Conservation (phyloP, 2,113 vertebrate genomes). For the Odobenus rosmarus region DNA sequence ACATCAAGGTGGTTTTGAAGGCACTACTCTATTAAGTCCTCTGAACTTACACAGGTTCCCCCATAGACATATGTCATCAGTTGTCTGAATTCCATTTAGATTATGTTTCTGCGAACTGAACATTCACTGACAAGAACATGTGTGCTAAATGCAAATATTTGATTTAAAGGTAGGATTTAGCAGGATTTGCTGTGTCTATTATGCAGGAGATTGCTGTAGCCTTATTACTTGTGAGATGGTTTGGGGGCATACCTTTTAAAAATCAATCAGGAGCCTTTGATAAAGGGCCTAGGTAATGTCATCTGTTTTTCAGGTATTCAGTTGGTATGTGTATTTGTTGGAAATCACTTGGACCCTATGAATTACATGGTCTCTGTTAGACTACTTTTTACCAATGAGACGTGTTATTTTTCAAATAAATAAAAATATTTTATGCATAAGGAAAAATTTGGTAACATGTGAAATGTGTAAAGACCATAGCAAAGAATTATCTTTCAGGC, state of each 20-base stretch:
- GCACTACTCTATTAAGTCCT: background rate
- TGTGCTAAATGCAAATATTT: constrained; percentile 38
- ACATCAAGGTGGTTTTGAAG: background rate
- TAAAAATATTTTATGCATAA: constrained; percentile 56
- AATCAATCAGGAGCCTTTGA: background rate
- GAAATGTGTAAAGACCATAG: constrained; percentile 48
- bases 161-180: constrained; percentile 11
- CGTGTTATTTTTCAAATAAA: constrained; percentile 53
- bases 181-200: background rate
- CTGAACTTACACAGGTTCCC: background rate
- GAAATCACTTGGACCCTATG: constrained; percentile 70
- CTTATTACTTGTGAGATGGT: background rate
- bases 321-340: constrained; percentile 76
- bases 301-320: constrained; percentile 51
- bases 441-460: constrained; percentile 45
- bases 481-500: constrained; percentile 60
- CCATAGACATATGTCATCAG: background rate
- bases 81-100: constrained; percentile 9
- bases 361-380: constrained; percentile 67
- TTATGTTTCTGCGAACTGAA: background rate
- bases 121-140: background rate
- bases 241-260: background rate
- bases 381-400: constrained; percentile 60
- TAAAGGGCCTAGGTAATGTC: background rate
- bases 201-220: background rate